These are phyloP conservation scores for Papilio aristodemus DNA, from an alignment of 1,140 invertebrate genomes.

Conservation along the genomic window DNA sequence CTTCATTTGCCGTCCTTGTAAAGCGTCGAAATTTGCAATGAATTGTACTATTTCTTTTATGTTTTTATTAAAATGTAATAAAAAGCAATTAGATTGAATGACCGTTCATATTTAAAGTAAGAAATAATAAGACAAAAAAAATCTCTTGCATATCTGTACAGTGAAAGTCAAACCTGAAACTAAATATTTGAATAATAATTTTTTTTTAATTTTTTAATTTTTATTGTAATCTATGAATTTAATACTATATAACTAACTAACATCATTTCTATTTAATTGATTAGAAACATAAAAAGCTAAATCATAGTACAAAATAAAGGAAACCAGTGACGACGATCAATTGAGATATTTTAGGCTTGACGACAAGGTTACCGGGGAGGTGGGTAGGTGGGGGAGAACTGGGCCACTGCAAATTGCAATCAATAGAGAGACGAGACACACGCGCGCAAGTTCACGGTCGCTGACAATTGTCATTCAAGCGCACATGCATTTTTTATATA, in stretches of 20 bases:
- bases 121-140: too few species aligned
- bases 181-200: too few species aligned
- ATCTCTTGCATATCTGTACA: too few species aligned
- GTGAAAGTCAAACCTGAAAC: too few species aligned
- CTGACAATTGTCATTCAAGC: constrained; percentile 26
- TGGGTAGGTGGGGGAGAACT: background rate
- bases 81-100: background rate
- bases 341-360: constrained; percentile 24
- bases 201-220: too few species aligned
- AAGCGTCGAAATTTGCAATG: background rate
- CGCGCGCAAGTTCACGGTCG: constrained; percentile 28
- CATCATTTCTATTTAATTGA: too few species aligned
- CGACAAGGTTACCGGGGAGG: constrained; percentile 24
- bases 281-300: background rate
- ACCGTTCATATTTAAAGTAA: too few species aligned
- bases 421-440: constrained; percentile 28
- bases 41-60: constrained; percentile 5
- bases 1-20: constrained; percentile 15
- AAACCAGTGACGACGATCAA: constrained; percentile 16
- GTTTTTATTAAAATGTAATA: background rate
- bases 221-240: too few species aligned
- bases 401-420: constrained; percentile 33
- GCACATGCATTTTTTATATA: background rate
- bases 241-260: too few species aligned
- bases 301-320: constrained; percentile 12